Percentiles rank a stretch among this genome's conserved stretches.
These are phyloP conservation scores for Helicoverpa zea DNA, from an alignment of 1,140 invertebrate genomes.

Conservation along the genomic window DNA sequence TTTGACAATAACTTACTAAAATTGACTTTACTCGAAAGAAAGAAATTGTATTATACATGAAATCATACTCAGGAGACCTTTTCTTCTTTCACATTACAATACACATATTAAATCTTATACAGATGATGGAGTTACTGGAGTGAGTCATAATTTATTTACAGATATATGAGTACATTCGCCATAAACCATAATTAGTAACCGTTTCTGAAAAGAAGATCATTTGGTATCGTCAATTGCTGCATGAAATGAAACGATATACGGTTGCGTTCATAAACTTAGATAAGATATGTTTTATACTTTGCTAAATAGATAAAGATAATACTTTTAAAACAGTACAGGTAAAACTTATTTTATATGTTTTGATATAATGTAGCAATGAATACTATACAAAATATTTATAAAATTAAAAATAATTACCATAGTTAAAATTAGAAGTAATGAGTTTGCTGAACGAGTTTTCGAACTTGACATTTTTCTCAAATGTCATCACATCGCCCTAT, in stretches of 20 bases:
- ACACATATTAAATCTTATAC: not conserved
- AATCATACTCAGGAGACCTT: not conserved
- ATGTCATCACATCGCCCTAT: slow-evolving; percentile 62
- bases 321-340: no score
- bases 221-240: not conserved
- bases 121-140: not conserved
- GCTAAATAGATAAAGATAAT: no score
- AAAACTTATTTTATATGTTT: no score
- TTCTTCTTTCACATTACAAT: not conserved
- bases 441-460: not conserved
- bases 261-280: no score
- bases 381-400: no score
- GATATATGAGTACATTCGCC: not conserved
- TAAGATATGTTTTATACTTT: no score
- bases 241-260: not conserved
- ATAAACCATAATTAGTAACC: not conserved
- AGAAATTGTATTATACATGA: not conserved
- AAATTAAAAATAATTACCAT: no score
- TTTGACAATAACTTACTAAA: slow-evolving; percentile 33
- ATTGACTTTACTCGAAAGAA: slow-evolving; percentile 16
- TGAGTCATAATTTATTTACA: slow-evolving; percentile 11
- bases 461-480: slow-evolving; percentile 55
- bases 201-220: not conserved
- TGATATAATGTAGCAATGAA: no score
- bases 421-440: no score